Evolutionary conservation across 35 echinoderm and acorn worm genomes (phyloP).

Genomic region (Heliocidaris tuberculata): DNA sequence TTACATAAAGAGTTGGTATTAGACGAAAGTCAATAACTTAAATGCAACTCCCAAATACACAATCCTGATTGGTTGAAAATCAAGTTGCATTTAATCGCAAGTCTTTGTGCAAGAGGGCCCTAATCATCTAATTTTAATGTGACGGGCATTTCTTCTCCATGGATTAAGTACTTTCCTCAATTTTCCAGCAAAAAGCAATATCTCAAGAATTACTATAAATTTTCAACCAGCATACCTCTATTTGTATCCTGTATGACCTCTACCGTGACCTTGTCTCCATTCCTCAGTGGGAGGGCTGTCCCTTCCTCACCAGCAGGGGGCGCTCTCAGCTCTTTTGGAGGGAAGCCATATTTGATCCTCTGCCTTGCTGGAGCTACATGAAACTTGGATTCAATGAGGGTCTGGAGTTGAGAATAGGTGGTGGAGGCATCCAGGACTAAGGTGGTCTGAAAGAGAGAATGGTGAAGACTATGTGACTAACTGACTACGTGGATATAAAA

Average conservation of each 20-base stretch:
- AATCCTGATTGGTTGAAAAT: no score
- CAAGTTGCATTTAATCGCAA: no score
- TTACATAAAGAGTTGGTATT: no score
- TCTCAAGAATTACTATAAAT: neutral
- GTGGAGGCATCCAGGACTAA: slow-evolving; percentile 53
- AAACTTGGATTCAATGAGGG: slow-evolving; percentile 64
- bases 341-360: slow-evolving; percentile 90
- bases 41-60: no score
- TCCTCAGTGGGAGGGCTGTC: slow-evolving; percentile 64
- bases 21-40: no score
- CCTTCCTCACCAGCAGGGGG: slow-evolving; percentile 73
- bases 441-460: slow-evolving; percentile 36
- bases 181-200: no score
- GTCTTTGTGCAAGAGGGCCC: no score
- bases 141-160: no score
- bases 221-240: neutral
- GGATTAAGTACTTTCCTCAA: no score
- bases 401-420: slow-evolving; percentile 73
- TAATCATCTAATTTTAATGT: no score
- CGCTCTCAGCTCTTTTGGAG: slow-evolving; percentile 83
- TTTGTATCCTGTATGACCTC: slow-evolving; percentile 56
- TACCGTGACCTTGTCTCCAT: slow-evolving; percentile 90
- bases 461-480: neutral
- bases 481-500: no score
- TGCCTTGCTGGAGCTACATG: slow-evolving; percentile 65